Base-by-base conservation (phyloP, 2,797 vertebrate genomes). In the Pangasius sanitwongsei region DNA sequence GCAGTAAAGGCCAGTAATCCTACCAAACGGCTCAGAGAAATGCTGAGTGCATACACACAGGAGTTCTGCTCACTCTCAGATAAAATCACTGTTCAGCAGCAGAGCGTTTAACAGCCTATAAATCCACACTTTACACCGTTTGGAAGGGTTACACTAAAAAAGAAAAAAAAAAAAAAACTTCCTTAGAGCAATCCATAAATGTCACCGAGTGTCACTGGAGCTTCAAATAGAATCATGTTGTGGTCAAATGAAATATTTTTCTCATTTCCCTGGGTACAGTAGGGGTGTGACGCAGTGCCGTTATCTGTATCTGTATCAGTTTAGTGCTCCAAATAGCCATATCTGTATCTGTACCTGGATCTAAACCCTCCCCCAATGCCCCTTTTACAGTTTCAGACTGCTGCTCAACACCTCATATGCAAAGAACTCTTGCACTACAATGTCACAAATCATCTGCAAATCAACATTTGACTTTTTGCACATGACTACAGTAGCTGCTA, bases 1-100 rank as follows among this genome's bases (percentile, higher is more conserved):
- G 88, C 63, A 80, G 74, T 84, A 85, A 84, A 83, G 13, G 57
- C 70, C 31, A 57, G 84, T 86, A 57, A 74, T 74, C 69, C 55
- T 61, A 86, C 77, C 69, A 61, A 86, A n/a, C 55, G n/a, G 23
- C 69, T 77, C 55, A 6, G 70, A 61, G 85, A 86, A 84, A 44
- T 84, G 83, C 83, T 84, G 83, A 84, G 28, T 8, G 0, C 16
- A 53, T 20, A 53, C 83, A 84, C 63, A 50, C 83, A 41, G 20
- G 41, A 15, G 9, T 61, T 67, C 15, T 48, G 82, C 82, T 84
- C 41, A 48, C 82, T 61, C 55, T 84, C 83, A 12, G 61, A 84
- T 69, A 84, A 84, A 84, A 69, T 69, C 83, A 48, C 5, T 28
- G 41, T 2, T 74, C 70, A 86, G 53, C 74, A 63, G 41, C 20